Base-by-base conservation (phyloP, 1,140 invertebrate species). In the Probaryconus sp. region DNA sequence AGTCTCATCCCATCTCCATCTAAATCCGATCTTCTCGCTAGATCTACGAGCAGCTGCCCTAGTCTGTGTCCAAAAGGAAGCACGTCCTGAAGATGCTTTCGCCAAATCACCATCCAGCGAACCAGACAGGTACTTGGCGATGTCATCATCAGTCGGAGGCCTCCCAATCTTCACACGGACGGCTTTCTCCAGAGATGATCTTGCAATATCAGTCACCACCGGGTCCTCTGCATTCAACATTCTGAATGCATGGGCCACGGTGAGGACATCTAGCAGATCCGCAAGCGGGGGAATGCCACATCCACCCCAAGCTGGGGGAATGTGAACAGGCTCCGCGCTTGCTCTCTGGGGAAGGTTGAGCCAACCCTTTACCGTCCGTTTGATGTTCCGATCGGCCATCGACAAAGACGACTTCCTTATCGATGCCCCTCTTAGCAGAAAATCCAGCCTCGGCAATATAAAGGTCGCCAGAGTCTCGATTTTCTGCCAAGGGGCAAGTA, bases 401-500 rank as follows among this genome's bases (percentile, higher is more conserved):
- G 6, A 74, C 9, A 79, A 35, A 0, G 51, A 16, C 0, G 28
- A 11, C 16, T 84, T 85, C 5, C 51, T 5, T 6, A 82, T 24
- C 0, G 47, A 11, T 3, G 60, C 51, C 2, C 78, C 76, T n/a
- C 79, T 31, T 24, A 85, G 45, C 7, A 76, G 11, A 33, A 85
- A 87, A 42, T 79, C 71, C 0, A 86, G 33, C 1, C 71, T 31
- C 0, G 86, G 80, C 21, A 83, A 11, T 0, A 87, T 56, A 38
- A 85, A 87, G 0, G 78, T 82, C 0, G 58, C 77, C 4, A 82
- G 5, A 0, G 81, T 79, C 24, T 88, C 82, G 4, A 85, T 28
- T 47, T 84, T 84, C 63, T 87, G 83, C 83, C 87, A 87, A 0
- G 84, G 84, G 1, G 84, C 80, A 0, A 86, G 79, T 0, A 78